phyloP scores from a whole-genome alignment of 2,888 invertebrate genomes.

The Pecten maximus region DNA sequence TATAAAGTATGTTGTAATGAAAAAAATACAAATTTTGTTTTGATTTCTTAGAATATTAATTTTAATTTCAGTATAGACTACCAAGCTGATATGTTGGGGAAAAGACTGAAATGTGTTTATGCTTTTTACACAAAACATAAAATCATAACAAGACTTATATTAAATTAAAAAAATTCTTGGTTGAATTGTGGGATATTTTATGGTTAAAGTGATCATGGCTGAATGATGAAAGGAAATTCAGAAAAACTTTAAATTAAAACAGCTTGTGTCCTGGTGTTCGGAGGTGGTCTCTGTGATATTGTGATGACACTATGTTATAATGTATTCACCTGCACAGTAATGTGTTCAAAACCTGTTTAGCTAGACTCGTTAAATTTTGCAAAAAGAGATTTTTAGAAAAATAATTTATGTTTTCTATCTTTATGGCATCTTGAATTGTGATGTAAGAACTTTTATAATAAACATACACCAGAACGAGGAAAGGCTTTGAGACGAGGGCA shows the following conservation, averaged over 20 bases:
- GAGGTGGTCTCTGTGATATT: not conserved
- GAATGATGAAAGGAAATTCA: not conserved
- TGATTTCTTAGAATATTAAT: too few relatives aligned
- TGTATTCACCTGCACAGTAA: not conserved
- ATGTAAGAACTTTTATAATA: not conserved
- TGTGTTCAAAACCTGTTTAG: not conserved
- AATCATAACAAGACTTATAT: not conserved
- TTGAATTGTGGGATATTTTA: not conserved
- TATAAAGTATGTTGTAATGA: too few relatives aligned
- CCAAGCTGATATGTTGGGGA: not conserved
- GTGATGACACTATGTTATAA: not conserved
- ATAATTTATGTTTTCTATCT: not conserved
- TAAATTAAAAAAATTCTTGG: not conserved
- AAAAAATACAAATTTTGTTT: too few relatives aligned
- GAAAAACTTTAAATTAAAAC: not conserved
- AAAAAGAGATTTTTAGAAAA: not conserved
- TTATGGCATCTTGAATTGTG: not conserved
- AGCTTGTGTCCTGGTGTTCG: not conserved
- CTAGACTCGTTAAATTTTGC: not conserved
- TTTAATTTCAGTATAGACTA: too few relatives aligned
- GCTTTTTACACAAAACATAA: not conserved
- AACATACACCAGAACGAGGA: too few relatives aligned
- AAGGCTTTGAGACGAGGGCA: too few relatives aligned
- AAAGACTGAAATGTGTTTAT: not conserved
- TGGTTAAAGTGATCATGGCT: not conserved